These are phyloP conservation scores for Melanerpes aurifrons DNA, from an alignment of 2,113 vertebrate species.

Conservation along the genomic window DNA sequence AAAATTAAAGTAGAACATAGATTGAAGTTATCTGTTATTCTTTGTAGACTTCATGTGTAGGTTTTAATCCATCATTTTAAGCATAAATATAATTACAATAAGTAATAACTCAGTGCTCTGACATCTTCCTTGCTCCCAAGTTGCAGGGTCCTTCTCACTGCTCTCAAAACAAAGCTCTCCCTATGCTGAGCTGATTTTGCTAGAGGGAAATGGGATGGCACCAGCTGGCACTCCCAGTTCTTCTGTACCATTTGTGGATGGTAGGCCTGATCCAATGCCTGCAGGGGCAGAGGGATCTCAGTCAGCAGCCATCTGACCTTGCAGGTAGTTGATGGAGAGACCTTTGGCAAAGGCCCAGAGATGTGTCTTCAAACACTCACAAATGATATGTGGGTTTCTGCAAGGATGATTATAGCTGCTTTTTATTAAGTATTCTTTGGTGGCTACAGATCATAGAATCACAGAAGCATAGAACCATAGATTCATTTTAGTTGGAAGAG, in stretches of 20 bases:
- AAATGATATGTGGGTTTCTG: background rate
- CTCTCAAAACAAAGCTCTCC: fast-evolving
- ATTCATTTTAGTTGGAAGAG: too few relatives aligned
- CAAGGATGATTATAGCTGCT: background rate
- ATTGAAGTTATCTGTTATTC: constrained; percentile 36
- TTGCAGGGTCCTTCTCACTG: background rate
- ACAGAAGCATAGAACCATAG: too few relatives aligned
- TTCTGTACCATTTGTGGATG: fast-evolving
- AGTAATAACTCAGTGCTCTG: background rate
- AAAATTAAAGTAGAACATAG: constrained; percentile 38
- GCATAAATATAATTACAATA: background rate
- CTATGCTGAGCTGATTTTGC: background rate
- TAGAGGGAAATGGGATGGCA: background rate
- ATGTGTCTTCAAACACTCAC: background rate
- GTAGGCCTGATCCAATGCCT: background rate
- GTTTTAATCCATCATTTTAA: constrained; percentile 11
- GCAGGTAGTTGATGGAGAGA: background rate
- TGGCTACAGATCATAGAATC: background rate
- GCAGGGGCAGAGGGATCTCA: background rate
- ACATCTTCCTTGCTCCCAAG: background rate
- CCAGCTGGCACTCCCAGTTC: background rate
- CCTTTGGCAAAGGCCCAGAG: background rate
- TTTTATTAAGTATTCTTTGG: background rate
- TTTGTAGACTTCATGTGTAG: background rate
- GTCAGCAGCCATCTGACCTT: background rate